Conservation (phyloP, 2,797 vertebrate genomes). For the Hemitrygon akajei region DNA sequence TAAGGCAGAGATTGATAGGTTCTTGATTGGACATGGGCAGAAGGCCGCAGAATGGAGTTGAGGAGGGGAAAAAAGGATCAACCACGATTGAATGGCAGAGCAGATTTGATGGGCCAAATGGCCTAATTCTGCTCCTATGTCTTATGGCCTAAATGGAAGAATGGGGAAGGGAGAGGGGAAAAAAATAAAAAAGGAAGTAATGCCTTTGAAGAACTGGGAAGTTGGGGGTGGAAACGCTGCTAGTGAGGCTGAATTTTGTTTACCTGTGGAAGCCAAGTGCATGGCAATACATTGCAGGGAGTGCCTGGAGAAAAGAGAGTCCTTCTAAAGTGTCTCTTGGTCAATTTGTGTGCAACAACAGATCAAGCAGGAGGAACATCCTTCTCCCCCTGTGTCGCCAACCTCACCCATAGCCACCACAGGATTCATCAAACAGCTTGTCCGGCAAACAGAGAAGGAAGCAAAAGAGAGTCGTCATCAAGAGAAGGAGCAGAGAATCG, state of each 20-base stretch:
- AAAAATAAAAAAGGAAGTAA: background rate
- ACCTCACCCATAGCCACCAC: slow-evolving; percentile 74
- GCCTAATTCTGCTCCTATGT: too few relatives aligned
- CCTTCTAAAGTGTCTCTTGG: slow-evolving; percentile 30
- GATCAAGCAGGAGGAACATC: slow-evolving; percentile 87
- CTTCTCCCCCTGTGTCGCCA: slow-evolving; percentile 59
- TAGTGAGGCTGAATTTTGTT: background rate
- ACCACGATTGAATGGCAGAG: too few relatives aligned
- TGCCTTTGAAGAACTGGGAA: background rate
- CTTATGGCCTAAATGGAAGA: too few relatives aligned
- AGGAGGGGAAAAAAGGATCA: too few relatives aligned
- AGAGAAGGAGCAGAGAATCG: slow-evolving; percentile 62
- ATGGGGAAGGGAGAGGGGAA: too few relatives aligned
- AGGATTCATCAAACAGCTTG: slow-evolving; percentile 89
- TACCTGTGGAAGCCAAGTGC: too few relatives aligned
- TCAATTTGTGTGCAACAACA: slow-evolving; percentile 49
- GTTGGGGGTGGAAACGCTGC: background rate
- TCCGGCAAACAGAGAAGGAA: slow-evolving; percentile 85
- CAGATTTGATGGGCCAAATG: too few relatives aligned
- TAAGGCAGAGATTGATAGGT: too few relatives aligned
- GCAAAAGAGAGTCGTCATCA: slow-evolving; percentile 59
- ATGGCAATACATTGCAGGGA: background rate
- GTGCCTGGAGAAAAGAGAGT: background rate
- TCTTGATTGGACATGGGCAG: too few relatives aligned
- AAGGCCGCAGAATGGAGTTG: too few relatives aligned